Percentiles rank a stretch among this genome's conserved stretches.
phyloP scores from a whole-genome alignment of 2,888 invertebrate species.

The Thereva nobilitata region DNA sequence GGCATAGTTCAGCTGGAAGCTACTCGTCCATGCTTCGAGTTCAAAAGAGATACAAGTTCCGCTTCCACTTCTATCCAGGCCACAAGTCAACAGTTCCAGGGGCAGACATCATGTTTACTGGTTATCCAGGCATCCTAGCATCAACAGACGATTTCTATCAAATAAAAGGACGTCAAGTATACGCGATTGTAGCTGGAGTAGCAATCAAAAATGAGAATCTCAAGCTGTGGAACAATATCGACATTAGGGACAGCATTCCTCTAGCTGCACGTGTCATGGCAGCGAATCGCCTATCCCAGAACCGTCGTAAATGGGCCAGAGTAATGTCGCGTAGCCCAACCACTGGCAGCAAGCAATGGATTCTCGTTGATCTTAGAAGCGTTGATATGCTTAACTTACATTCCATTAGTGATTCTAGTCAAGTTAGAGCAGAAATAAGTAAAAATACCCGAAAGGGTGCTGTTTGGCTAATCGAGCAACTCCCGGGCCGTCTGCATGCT shows the following conservation, averaged over 20 bases:
- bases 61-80: conserved; percentile 66
- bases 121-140: conserved; percentile 80
- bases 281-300: conserved; percentile 77
- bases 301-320: conserved; percentile 74
- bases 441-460: conserved; percentile 52
- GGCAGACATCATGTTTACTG: conserved; percentile 73
- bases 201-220: conserved; percentile 75
- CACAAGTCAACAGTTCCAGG: conserved; percentile 66
- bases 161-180: conserved; percentile 62
- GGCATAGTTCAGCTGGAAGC: conserved; percentile 81
- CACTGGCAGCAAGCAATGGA: conserved; percentile 88
- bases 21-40: conserved; percentile 82
- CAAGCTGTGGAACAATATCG: conserved; percentile 70
- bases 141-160: conserved; percentile 85
- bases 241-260: conserved; percentile 61
- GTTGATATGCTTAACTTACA: conserved; percentile 49
- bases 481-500: conserved; percentile 67
- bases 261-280: conserved; percentile 79
- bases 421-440: conserved; percentile 33
- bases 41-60: conserved; percentile 81
- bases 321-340: conserved; percentile 73
- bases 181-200: conserved; percentile 75
- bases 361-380: conserved; percentile 73
- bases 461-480: conserved; percentile 77
- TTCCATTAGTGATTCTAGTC: conserved; percentile 46